Percentiles rank a stretch among this genome's conserved stretches.
phyloP scores from a whole-genome alignment of 2,797 vertebrate species.

The Danio tinwini region DNA sequence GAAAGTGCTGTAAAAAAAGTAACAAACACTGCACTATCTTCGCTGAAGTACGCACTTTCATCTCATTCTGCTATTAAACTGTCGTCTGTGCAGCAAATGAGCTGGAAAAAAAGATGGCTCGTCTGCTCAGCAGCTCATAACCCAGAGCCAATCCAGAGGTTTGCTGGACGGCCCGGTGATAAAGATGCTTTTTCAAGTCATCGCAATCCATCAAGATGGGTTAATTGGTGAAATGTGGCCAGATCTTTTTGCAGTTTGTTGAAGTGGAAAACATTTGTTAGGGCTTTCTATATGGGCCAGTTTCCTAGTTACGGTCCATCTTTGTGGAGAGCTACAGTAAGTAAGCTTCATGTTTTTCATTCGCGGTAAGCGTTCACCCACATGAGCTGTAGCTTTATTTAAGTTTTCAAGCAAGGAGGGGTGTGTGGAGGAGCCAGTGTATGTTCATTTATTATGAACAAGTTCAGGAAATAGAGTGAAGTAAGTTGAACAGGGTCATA shows the following conservation, averaged over 20 bases:
- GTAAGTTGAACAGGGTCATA: background rate
- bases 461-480: background rate
- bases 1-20: background rate
- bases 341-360: slow-evolving; percentile 51
- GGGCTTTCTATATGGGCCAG: slow-evolving; percentile 26
- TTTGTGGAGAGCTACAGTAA: slow-evolving; percentile 21
- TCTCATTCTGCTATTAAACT: slow-evolving; percentile 54
- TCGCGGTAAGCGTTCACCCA: slow-evolving; percentile 20
- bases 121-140: slow-evolving; percentile 53
- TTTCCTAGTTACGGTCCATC: slow-evolving; percentile 44
- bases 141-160: slow-evolving; percentile 50
- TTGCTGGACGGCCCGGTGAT: slow-evolving; percentile 52
- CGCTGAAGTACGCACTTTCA: slow-evolving; percentile 10
- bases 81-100: slow-evolving; percentile 66
- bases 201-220: slow-evolving; percentile 46
- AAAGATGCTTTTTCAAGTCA: slow-evolving; percentile 40
- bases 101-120: slow-evolving; percentile 64
- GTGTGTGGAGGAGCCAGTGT: slow-evolving; percentile 5
- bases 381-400: slow-evolving; percentile 19
- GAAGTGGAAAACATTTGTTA: slow-evolving; percentile 32
- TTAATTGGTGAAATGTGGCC: background rate
- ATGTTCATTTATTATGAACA: background rate
- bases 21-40: background rate
- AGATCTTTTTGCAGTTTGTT: slow-evolving; percentile 31
- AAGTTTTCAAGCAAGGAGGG: slow-evolving; percentile 2